These are phyloP conservation scores for Azorinus chamasolen DNA, from an alignment of 2,888 invertebrate genomes.

Conservation along the genomic window DNA sequence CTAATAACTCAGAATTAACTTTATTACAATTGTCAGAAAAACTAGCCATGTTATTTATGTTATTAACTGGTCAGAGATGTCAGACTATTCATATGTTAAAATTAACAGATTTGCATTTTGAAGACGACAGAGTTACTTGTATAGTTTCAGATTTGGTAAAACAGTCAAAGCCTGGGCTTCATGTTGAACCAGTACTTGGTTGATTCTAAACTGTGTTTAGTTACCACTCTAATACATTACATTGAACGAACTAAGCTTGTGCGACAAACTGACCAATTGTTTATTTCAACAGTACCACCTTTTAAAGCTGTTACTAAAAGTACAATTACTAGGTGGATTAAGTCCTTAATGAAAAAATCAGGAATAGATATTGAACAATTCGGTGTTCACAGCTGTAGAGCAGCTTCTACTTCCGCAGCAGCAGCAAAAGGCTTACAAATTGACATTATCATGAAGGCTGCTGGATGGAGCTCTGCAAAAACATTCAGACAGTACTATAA, in stretches of 20 bases:
- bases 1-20: slow-evolving; percentile 5
- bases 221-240: slow-evolving; percentile 1
- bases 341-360: slow-evolving; percentile 1
- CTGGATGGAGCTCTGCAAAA: no score
- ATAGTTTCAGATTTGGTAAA: slow-evolving; percentile 1
- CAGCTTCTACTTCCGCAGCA: slow-evolving; percentile 1
- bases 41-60: no score
- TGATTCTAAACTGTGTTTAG: slow-evolving; percentile 3
- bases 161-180: slow-evolving; percentile 3
- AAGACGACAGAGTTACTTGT: slow-evolving; percentile 4
- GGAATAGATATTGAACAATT: background rate
- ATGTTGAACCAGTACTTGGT: slow-evolving; percentile 2
- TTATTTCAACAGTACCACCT: background rate
- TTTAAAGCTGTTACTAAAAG: slow-evolving; percentile 1
- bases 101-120: background rate
- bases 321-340: slow-evolving; percentile 4
- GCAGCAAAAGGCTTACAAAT: background rate
- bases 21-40: slow-evolving; percentile 5
- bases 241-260: background rate
- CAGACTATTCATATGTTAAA: slow-evolving; percentile 11
- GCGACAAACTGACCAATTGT: slow-evolving; percentile 2
- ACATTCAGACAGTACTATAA: slow-evolving; percentile 3
- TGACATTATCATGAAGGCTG: slow-evolving; percentile 1
- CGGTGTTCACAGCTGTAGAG: slow-evolving; percentile 6
- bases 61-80: no score